Conservation (phyloP, 2,797 vertebrate genomes). For the Serranus cabrilla region DNA sequence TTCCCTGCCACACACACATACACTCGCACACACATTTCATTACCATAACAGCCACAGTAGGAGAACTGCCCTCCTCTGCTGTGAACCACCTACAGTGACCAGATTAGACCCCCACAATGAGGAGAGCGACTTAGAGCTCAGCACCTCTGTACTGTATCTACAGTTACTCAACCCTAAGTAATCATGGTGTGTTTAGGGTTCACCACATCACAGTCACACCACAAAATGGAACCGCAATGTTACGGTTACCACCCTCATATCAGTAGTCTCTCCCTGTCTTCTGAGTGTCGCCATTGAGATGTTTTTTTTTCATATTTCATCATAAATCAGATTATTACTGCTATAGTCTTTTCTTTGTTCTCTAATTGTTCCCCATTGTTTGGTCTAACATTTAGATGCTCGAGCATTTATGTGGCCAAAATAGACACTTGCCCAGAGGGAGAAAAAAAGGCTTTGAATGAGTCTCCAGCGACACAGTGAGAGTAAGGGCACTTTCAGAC, state of each 20-base stretch:
- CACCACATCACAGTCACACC: neutral
- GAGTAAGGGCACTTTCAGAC: neutral
- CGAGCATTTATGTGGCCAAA: neutral
- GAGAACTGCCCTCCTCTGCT: slow-evolving; percentile 23
- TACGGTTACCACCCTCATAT: neutral
- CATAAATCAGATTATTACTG: neutral
- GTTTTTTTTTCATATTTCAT: neutral
- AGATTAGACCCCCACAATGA: slow-evolving; percentile 47
- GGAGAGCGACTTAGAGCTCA: slow-evolving; percentile 39
- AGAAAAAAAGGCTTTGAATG: slow-evolving; percentile 2
- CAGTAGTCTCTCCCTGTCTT: neutral
- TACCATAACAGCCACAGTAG: slow-evolving; percentile 46
- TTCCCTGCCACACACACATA: slow-evolving; percentile 17
- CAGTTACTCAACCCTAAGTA: neutral
- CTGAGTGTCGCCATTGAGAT: neutral
- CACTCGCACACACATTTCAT: slow-evolving; percentile 24
- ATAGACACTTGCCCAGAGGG: neutral
- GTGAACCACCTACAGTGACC: slow-evolving; percentile 42
- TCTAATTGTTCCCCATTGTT: neutral
- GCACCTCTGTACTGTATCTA: slow-evolving; percentile 34
- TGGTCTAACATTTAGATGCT: slow-evolving; percentile 12
- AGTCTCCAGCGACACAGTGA: neutral
- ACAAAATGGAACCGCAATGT: neutral
- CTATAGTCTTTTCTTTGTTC: neutral
- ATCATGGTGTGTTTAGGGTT: neutral